Conservation (phyloP, 2,888 invertebrate genomes). For the Tipula lateralis region DNA sequence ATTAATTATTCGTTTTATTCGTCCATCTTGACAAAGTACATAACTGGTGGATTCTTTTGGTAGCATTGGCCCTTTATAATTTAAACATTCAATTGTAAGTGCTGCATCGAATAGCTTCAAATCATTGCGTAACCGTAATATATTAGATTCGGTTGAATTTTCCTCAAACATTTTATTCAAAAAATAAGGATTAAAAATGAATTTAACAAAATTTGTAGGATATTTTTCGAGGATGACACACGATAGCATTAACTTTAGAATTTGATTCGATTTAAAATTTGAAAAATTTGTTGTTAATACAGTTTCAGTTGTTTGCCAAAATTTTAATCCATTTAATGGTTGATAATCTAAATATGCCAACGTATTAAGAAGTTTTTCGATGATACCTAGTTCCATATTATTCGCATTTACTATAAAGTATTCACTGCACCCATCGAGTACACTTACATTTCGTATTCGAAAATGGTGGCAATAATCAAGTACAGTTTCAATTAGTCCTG, state of each 20-base stretch:
- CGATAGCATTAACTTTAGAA: slow-evolving; percentile 58
- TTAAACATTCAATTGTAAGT: slow-evolving; percentile 58
- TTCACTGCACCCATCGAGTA: slow-evolving; percentile 56
- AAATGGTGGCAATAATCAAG: slow-evolving; percentile 60
- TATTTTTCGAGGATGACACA: slow-evolving; percentile 59
- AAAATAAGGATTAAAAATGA: slow-evolving; percentile 58
- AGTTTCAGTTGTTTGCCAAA: slow-evolving; percentile 57
- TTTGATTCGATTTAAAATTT: slow-evolving; percentile 55
- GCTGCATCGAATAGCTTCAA: slow-evolving; percentile 60
- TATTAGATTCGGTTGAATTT: slow-evolving; percentile 44
- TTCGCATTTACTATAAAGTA: slow-evolving; percentile 53
- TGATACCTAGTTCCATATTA: slow-evolving; percentile 52
- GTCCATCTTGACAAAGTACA: slow-evolving; percentile 53
- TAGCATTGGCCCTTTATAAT: slow-evolving; percentile 56
- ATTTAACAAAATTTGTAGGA: slow-evolving; percentile 57
- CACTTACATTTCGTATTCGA: slow-evolving; percentile 53
- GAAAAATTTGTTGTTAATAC: slow-evolving; percentile 54
- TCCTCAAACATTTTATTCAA: slow-evolving; percentile 52
- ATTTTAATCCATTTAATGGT: slow-evolving; percentile 51
- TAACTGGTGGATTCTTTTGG: slow-evolving; percentile 53
- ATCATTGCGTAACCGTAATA: slow-evolving; percentile 52
- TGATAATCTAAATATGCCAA: slow-evolving; percentile 59
- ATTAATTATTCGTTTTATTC: slow-evolving; percentile 52
- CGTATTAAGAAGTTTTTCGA: slow-evolving; percentile 56
- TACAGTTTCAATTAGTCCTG: slow-evolving; percentile 57